phyloP scores from a whole-genome alignment of 2,113 vertebrate genomes.

The Nibea coibor region DNA sequence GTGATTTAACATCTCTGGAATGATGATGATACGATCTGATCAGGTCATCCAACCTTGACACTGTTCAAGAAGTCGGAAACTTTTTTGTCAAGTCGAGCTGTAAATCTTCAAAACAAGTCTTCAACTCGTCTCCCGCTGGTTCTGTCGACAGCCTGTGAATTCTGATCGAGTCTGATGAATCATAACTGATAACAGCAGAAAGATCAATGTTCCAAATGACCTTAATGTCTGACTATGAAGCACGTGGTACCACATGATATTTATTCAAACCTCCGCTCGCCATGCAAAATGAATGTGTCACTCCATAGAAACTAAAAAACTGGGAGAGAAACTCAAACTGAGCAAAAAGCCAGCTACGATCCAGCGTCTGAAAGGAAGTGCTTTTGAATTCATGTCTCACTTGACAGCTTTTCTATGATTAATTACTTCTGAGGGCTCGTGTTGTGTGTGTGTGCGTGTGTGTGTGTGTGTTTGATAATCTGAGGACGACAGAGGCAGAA shows the following conservation, averaged over 20 bases:
- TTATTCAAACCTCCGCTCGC: neutral
- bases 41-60: no score
- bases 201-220: neutral
- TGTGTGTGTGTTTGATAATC: conserved; percentile 4
- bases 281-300: conserved; percentile 9
- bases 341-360: conserved; percentile 9
- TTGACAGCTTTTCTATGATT: conserved; percentile 77
- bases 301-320: conserved; percentile 45
- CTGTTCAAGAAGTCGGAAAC: no score
- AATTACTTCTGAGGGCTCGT: conserved; percentile 64
- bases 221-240: neutral
- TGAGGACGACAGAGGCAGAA: neutral
- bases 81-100: no score
- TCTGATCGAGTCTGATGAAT: no score
- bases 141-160: no score
- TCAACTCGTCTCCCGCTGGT: no score
- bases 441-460: conserved; percentile 32
- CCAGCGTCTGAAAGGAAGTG: conserved; percentile 52
- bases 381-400: conserved; percentile 64
- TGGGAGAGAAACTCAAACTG: conserved; percentile 33
- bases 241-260: neutral
- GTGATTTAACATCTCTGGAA: no score
- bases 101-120: no score
- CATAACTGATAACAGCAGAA: neutral
- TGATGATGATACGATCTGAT: no score